These are phyloP conservation scores for Penaeus indicus DNA, from an alignment of 1,140 invertebrate genomes.

Conservation along the genomic window DNA sequence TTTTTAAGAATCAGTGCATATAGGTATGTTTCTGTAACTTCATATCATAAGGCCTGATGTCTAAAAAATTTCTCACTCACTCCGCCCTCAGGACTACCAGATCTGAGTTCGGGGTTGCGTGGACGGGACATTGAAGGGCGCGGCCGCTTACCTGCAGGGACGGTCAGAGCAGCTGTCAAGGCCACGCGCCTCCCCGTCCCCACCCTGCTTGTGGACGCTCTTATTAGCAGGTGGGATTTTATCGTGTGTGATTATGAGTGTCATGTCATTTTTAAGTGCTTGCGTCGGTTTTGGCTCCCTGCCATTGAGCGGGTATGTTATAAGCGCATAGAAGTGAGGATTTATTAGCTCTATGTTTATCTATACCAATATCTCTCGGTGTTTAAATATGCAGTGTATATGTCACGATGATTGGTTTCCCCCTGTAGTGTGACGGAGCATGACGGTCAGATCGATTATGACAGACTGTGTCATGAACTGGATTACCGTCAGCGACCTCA, in stretches of 20 bases:
- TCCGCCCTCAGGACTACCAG: constrained; percentile 10
- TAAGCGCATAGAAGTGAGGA: too few species aligned
- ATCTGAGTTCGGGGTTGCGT: constrained; percentile 28
- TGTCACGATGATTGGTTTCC: not conserved
- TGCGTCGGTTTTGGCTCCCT: too few species aligned
- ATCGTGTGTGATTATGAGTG: too few species aligned
- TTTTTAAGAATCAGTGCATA: too few species aligned
- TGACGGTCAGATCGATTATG: constrained; percentile 39
- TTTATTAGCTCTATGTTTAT: too few species aligned
- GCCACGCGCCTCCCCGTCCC: constrained; percentile 42
- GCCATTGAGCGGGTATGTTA: too few species aligned
- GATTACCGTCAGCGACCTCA: constrained; percentile 46
- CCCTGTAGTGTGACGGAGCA: constrained; percentile 33
- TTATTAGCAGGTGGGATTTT: constrained; percentile 32
- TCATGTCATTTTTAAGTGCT: too few species aligned
- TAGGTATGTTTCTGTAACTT: too few species aligned
- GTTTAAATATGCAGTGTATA: too few species aligned
- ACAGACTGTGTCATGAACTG: constrained; percentile 31
- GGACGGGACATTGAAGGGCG: constrained; percentile 35
- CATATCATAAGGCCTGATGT: not conserved
- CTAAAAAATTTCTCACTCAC: not conserved
- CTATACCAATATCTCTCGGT: too few species aligned
- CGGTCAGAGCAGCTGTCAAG: constrained; percentile 38
- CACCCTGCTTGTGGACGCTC: constrained; percentile 36
- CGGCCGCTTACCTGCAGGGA: constrained; percentile 16